Base-by-base conservation (phyloP, 2,113 vertebrate species). In the Takifugu bimaculatus region DNA sequence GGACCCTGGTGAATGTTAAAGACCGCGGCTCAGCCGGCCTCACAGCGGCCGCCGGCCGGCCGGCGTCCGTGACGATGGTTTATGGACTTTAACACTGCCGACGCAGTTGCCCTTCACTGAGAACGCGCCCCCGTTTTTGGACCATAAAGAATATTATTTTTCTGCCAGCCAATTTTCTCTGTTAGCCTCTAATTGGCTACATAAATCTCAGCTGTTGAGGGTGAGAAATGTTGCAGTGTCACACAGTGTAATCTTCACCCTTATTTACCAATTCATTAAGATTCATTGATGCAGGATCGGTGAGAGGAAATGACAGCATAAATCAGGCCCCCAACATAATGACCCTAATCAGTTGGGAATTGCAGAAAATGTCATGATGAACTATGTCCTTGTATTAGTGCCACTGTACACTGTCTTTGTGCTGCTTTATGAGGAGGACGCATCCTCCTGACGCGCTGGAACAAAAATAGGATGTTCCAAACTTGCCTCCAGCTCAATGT, bases 231-330 rank as follows among this genome's bases (percentile, higher is more conserved):
- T 95, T 94, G 95, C 94, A 61, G 94, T 98, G 95, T 99, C 97
- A 95, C 93, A 92, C 94, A 95, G 95, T 96, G 94, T 98, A 99
- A 99, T 99, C 96, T 95, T 99, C 96, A 98, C 94, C 96, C 96
- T 99, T 99, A 99, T 99, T 99, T 99, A 99, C 97, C 97, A 99
- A 99, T 98, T 99, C 97, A 99, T 99, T 99, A 98, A 99, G 97
- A 98, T 98, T 91, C 88, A 99, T 97, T 97, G 96, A 99, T 98
- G 97, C 96, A 93, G 94, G 96, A 97, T 91, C 83, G 94, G 94
- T 95, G 95, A 97, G 95, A 95, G 97, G 97, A 91, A 98, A 98
- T 98, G 97, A 98, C 96, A 96, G 94, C 96, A 99, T 99, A 99
- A 99, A 99, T 98, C 97, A 98, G 96, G 81, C 92, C 94, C 94